Percentiles rank a stretch among this genome's conserved stretches.
Conservation (phyloP, 2,113 vertebrate genomes). For the Panthera tigris region DNA sequence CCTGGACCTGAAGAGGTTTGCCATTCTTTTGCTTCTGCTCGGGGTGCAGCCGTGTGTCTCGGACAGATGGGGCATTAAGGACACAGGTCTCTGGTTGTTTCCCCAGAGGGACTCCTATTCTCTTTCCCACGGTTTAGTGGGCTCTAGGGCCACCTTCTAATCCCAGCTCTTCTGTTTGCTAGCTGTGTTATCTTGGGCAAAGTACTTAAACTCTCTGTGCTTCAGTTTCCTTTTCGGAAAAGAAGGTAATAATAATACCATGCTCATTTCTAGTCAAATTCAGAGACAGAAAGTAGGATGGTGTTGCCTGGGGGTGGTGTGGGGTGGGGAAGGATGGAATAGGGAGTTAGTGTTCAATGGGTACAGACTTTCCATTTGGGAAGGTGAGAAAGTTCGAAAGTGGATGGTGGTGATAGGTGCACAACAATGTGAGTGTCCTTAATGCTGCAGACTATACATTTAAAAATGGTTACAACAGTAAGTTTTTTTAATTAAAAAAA, state of each 20-base stretch:
- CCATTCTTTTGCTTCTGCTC: neutral
- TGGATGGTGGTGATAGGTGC: neutral
- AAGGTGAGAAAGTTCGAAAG: neutral
- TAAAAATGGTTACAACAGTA: neutral
- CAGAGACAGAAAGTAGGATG: neutral
- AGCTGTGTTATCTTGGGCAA: neutral
- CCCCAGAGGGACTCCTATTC: no score
- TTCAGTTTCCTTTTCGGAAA: neutral
- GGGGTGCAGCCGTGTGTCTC: accelerated
- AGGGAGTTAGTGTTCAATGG: neutral
- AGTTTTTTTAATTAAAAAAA: neutral
- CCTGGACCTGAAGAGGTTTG: neutral
- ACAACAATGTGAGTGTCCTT: neutral
- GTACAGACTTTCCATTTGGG: neutral
- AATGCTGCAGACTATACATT: neutral
- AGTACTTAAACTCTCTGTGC: neutral
- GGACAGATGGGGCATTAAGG: neutral
- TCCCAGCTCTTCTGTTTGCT: neutral
- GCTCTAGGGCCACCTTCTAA: neutral
- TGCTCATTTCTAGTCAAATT: neutral
- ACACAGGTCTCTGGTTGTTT: neutral
- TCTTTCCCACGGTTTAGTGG: neutral
- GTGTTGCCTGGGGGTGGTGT: neutral
- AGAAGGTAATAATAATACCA: neutral
- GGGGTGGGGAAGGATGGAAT: neutral